Evolutionary conservation across 2,797 vertebrate species (phyloP), one percentile per base, ranked within the genome.

Genomic region (Hydrocynus forskahlii): DNA sequence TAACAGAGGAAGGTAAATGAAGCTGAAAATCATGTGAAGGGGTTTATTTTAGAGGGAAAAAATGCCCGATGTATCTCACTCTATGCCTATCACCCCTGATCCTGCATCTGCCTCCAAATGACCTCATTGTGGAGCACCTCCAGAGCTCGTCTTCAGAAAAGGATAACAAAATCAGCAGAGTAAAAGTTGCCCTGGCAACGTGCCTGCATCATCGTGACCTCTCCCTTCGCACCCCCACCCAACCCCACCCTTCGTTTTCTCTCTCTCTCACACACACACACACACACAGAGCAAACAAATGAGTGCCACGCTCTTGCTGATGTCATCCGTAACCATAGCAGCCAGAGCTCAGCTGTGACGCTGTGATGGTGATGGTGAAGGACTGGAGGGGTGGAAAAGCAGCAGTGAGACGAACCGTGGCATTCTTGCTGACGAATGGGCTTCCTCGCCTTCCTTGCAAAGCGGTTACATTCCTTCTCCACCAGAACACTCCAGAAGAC

Each of bases 121-220:
- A 83, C 85, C 75, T 76, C 81, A 5, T 54, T 66, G 67, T 72
- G 40, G 25, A n/a, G 57, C 66, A 73, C 64, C 82, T 78, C 57
- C 73, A 19, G 70, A 80, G 85, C 75, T 81, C 59, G 43, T 82
- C 77, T 80, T 52, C 7, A 72, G 75, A 16, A 54, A 21, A 68
- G 83, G 81, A 62, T 63, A 75, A 84, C 84, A 79, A 75, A 85
- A 89, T 85, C 84, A 71, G 81, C 86, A 86, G 82, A 83, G 86
- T 89, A 77, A 75, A 83, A 67, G 93, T 94, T 93, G 91, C 94
- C 92, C 91, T 87, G 92, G 94, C 81, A 90, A 96, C 21, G 2
- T 76, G 82, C 89, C 84, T 79, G 86, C 91, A 91, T 89, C 84
- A 84, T 90, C 88, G 75, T 62, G 82, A 85, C 87, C 85, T 84